Evolutionary conservation across 2,888 invertebrate species (phyloP).

Genomic region (Phlogophora meticulosa): DNA sequence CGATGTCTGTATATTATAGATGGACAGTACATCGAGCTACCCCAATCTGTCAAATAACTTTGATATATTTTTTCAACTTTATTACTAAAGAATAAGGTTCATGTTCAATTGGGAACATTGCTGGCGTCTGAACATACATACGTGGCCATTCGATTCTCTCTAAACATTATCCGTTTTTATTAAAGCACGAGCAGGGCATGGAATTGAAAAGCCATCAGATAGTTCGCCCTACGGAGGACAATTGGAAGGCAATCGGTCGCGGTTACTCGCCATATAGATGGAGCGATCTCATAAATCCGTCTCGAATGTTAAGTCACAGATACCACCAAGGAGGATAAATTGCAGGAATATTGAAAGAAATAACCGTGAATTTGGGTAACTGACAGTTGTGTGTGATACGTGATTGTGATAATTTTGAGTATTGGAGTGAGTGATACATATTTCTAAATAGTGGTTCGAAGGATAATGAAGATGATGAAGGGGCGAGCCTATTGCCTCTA

Average conservation of each 20-base stretch:
- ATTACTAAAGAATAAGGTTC: too few relatives aligned
- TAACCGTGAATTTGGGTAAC: conserved; percentile 18
- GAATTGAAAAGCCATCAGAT: conserved; percentile 47
- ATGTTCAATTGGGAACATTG: too few relatives aligned
- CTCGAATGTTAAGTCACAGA: conserved; percentile 39
- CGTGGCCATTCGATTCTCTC: neutral
- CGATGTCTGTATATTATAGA: too few relatives aligned
- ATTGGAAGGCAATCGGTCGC: conserved; percentile 39
- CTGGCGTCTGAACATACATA: too few relatives aligned
- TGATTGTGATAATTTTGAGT: conserved; percentile 18
- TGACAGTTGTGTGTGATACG: conserved; percentile 32
- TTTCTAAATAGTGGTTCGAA: neutral
- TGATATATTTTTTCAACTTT: too few relatives aligned
- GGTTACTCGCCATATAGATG: conserved; percentile 53
- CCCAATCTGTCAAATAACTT: conserved; percentile 3
- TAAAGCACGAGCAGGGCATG: conserved; percentile 19
- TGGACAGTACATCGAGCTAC: too few relatives aligned
- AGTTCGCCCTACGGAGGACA: conserved; percentile 12
- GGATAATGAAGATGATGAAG: too few relatives aligned
- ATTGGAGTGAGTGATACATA: neutral
- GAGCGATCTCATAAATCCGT: conserved; percentile 59
- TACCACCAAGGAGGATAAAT: conserved; percentile 32
- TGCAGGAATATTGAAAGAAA: conserved; percentile 50
- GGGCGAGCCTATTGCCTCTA: too few relatives aligned
- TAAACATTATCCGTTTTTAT: conserved; percentile 20